Evolutionary conservation across 2,888 invertebrate genomes (phyloP).

Genomic region (Scaptomyza caliginosa): DNA sequence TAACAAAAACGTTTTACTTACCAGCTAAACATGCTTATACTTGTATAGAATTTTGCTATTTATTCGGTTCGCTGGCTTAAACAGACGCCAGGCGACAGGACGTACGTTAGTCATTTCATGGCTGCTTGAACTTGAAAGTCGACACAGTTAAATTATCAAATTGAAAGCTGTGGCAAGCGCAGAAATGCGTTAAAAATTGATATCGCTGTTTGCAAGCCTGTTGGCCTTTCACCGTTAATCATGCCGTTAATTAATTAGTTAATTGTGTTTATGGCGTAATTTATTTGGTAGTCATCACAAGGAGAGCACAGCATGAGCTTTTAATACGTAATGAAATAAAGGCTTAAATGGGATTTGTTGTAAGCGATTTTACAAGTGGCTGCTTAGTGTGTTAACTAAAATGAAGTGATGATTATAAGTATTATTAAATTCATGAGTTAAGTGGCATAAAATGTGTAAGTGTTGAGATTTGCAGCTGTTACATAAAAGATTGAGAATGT

Average conservation of each 20-base stretch:
- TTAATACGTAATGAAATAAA: constrained; percentile 65
- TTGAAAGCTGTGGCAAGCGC: constrained; percentile 51
- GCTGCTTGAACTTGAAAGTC: constrained; percentile 66
- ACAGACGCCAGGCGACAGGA: constrained; percentile 16
- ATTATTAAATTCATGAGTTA: neutral
- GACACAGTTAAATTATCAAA: constrained; percentile 61
- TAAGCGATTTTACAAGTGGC: constrained; percentile 37
- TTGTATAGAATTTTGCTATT: constrained; percentile 48
- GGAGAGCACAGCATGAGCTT: constrained; percentile 14
- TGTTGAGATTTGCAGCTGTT: neutral
- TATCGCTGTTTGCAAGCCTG: constrained; percentile 29
- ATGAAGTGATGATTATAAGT: constrained; percentile 14
- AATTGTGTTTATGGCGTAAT: constrained; percentile 64
- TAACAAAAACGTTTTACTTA: neutral
- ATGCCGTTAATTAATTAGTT: constrained; percentile 69
- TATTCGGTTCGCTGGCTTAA: constrained; percentile 26
- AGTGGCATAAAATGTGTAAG: neutral
- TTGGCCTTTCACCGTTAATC: constrained; percentile 44
- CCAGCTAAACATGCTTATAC: neutral
- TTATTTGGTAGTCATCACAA: constrained; percentile 31
- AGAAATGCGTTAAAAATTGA: constrained; percentile 59
- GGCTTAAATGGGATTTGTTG: constrained; percentile 52
- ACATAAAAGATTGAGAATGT: neutral
- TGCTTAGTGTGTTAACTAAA: constrained; percentile 19
- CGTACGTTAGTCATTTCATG: constrained; percentile 59